These are phyloP conservation scores for Cantharis rustica DNA, from an alignment of 2,888 invertebrate species.

Conservation along the genomic window DNA sequence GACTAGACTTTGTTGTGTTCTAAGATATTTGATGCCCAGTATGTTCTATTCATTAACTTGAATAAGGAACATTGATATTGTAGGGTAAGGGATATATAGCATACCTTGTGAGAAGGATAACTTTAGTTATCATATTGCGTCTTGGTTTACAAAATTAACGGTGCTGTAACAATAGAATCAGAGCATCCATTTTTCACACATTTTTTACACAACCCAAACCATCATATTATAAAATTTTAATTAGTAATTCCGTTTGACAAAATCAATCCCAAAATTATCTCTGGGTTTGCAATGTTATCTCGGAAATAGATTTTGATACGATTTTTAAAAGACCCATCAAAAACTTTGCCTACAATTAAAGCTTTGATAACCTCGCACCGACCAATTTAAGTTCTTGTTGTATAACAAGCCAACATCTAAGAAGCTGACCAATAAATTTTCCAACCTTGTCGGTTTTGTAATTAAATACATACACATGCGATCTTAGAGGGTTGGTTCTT, in stretches of 20 bases:
- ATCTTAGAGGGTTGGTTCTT: constrained; percentile 29
- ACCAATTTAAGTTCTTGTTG: constrained; percentile 30
- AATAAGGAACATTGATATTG: constrained; percentile 24
- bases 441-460: constrained; percentile 39
- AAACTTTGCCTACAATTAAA: neutral
- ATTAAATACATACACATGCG: constrained; percentile 40
- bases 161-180: constrained; percentile 16
- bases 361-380: constrained; percentile 18
- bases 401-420: constrained; percentile 37
- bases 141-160: constrained; percentile 21
- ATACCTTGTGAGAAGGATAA: constrained; percentile 25
- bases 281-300: too few species aligned
- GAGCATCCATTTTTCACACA: neutral
- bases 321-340: neutral
- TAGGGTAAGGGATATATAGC: constrained; percentile 10
- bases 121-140: constrained; percentile 24
- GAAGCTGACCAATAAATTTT: constrained; percentile 43
- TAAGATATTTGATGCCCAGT: constrained; percentile 28
- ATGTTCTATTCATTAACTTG: constrained; percentile 29
- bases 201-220: too few species aligned
- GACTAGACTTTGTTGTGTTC: constrained; percentile 20
- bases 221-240: neutral
- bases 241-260: neutral
- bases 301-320: neutral
- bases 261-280: neutral